phyloP scores from a whole-genome alignment of 1,140 invertebrate species.

The Varroa destructor region DNA sequence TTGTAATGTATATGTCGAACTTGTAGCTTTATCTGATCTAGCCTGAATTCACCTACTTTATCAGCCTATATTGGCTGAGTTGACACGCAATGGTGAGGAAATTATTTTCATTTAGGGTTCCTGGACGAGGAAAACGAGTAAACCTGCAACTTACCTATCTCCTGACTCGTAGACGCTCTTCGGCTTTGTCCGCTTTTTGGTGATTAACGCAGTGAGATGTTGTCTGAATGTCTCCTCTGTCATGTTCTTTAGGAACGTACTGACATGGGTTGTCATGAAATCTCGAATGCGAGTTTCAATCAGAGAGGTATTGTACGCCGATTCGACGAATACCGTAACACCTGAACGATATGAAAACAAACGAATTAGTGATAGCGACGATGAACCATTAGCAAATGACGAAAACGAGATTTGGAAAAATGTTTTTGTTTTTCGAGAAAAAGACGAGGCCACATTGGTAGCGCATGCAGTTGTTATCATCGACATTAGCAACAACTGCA shows the following conservation, averaged over 20 bases:
- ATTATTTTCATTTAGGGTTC: too few species aligned
- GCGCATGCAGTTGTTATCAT: too few species aligned
- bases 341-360: not conserved
- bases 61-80: too few species aligned
- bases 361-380: not conserved
- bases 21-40: too few species aligned
- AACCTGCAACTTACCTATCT: not conserved
- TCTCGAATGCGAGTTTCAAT: constrained; percentile 23
- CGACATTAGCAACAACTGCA: too few species aligned
- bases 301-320: constrained; percentile 10
- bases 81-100: too few species aligned
- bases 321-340: constrained; percentile 14
- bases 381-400: not conserved
- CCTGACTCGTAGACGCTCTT: constrained; percentile 24
- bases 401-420: too few species aligned
- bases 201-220: constrained; percentile 9
- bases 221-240: constrained; percentile 19
- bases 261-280: constrained; percentile 2
- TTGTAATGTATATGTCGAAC: too few species aligned
- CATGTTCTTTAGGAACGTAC: constrained; percentile 14
- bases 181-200: constrained; percentile 22
- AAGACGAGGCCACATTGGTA: too few species aligned
- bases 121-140: too few species aligned
- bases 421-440: too few species aligned
- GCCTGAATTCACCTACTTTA: too few species aligned